Evolutionary conservation across 2,888 invertebrate genomes (phyloP).

Genomic region (Eupithecia tripunctaria): DNA sequence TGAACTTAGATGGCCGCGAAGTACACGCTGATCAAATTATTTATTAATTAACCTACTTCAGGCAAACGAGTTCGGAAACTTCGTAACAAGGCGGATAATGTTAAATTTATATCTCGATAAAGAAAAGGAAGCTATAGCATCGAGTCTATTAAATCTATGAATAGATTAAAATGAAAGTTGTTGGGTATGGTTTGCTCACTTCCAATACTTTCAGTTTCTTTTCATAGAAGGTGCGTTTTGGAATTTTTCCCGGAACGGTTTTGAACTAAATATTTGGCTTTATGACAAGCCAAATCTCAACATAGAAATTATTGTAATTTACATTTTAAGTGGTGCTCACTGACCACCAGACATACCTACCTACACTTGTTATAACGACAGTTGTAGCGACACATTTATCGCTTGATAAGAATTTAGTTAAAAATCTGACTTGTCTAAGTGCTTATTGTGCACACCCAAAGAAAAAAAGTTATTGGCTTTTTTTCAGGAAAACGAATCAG

Average conservation of each 20-base stretch:
- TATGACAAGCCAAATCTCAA: not conserved
- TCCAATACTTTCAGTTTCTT: no score
- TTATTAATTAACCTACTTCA: slow-evolving; percentile 36
- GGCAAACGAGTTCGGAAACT: slow-evolving; percentile 32
- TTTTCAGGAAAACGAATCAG: not conserved
- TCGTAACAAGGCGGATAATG: slow-evolving; percentile 30
- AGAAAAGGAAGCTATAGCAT: slow-evolving; percentile 13
- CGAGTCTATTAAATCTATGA: not conserved
- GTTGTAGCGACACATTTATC: no score
- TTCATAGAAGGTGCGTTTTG: no score
- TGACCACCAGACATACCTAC: no score
- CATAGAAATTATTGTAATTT: not conserved
- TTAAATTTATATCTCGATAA: slow-evolving; percentile 24
- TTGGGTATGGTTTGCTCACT: no score
- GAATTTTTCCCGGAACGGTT: not conserved
- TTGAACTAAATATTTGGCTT: not conserved
- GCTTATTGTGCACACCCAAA: no score
- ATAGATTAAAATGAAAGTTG: not conserved
- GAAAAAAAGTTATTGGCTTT: not conserved
- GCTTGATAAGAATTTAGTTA: no score
- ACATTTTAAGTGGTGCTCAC: no score
- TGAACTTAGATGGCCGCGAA: slow-evolving; percentile 34
- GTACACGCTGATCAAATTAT: slow-evolving; percentile 31
- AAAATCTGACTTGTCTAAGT: no score
- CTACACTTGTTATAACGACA: no score